A percentile compares a stretch with the other conserved stretches of the same genome.
Evolutionary conservation across 2,113 vertebrate species (phyloP).

Genomic region (Scophthalmus maximus): DNA sequence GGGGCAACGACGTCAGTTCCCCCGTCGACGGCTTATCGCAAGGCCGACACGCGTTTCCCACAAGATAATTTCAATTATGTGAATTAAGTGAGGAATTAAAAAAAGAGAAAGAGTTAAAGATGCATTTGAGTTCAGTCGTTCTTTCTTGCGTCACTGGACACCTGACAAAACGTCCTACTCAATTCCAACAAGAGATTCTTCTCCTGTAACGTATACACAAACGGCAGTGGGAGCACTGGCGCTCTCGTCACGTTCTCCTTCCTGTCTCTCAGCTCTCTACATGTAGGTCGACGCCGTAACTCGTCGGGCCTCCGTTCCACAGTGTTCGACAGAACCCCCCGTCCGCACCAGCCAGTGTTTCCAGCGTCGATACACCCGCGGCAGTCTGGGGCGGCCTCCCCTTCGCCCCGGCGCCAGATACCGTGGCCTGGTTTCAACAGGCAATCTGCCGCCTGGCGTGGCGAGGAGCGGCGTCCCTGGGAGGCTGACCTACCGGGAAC

Average conservation of each 20-base stretch:
- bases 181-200: slow-evolving; percentile 1
- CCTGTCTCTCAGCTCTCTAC: slow-evolving; percentile 9
- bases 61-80: slow-evolving; percentile 64
- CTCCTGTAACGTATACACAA: neutral
- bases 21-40: slow-evolving; percentile 32
- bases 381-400: slow-evolving; percentile 18
- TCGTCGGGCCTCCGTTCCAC: slow-evolving; percentile 9
- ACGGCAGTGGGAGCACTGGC: slow-evolving; percentile 20
- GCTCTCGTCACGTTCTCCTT: slow-evolving; percentile 5
- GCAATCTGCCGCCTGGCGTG: slow-evolving; percentile 43
- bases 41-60: slow-evolving; percentile 28
- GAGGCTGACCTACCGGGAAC: slow-evolving; percentile 16
- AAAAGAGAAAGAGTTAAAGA: too few relatives aligned
- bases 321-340: neutral
- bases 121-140: neutral
- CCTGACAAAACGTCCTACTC: slow-evolving; percentile 1
- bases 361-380: slow-evolving; percentile 12
- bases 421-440: slow-evolving; percentile 53
- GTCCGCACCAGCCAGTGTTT: neutral
- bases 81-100: slow-evolving; percentile 40
- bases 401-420: slow-evolving; percentile 24
- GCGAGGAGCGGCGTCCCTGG: slow-evolving; percentile 2
- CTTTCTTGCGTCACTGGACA: neutral
- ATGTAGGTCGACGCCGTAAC: slow-evolving; percentile 7
- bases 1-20: slow-evolving; percentile 49